phyloP scores from a whole-genome alignment of 1,140 invertebrate genomes.

The Mactra quadrangularis region DNA sequence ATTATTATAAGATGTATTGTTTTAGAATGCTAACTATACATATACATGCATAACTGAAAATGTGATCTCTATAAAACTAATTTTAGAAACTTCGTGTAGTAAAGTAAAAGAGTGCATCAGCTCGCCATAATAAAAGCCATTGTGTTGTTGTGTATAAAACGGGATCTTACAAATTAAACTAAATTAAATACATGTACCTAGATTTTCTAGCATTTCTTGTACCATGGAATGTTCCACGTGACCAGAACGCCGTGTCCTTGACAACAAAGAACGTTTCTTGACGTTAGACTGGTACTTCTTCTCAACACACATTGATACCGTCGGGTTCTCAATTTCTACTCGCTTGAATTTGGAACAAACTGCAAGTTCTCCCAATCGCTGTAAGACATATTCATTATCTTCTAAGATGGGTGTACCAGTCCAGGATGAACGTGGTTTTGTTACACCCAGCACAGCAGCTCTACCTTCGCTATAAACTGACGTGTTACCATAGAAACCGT shows the following conservation, averaged over 20 bases:
- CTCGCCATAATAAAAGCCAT: no score
- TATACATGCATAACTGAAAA: no score
- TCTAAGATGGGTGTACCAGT: background rate
- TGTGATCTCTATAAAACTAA: no score
- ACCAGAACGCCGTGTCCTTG: slow-evolving; percentile 25
- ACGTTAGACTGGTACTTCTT: background rate
- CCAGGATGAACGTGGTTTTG: background rate
- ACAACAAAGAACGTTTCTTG: slow-evolving; percentile 28
- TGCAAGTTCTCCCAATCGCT: slow-evolving; percentile 14
- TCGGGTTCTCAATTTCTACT: background rate
- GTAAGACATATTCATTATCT: background rate
- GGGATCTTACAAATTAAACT: no score
- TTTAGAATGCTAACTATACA: no score
- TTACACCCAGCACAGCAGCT: background rate
- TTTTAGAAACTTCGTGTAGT: no score
- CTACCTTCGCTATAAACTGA: slow-evolving; percentile 40
- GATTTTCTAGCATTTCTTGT: slow-evolving; percentile 17
- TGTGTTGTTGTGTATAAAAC: no score
- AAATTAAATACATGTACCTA: slow-evolving; percentile 10
- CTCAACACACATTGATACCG: slow-evolving; percentile 5
- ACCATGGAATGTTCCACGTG: slow-evolving; percentile 44
- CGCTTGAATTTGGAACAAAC: slow-evolving; percentile 40
- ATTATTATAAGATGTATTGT: no score
- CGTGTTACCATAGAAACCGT: slow-evolving; percentile 13
- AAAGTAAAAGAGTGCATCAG: no score